Evolutionary conservation across 2,888 invertebrate genomes (phyloP), one percentile per base, ranked within the genome.

Genomic region (Parasteatoda lunata): DNA sequence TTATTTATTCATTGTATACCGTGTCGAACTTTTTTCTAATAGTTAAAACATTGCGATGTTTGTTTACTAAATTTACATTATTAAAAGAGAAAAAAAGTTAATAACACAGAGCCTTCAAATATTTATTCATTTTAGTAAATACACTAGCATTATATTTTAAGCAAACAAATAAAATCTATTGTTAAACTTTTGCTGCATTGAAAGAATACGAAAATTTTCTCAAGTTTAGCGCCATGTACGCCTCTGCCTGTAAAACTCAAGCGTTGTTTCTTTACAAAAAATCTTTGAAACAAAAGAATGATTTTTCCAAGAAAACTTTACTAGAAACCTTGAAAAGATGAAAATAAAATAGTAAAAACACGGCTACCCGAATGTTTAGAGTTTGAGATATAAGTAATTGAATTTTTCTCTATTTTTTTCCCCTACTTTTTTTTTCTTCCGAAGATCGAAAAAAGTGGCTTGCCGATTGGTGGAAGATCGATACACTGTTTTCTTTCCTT

Each of bases 311-410:
- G 72, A n/a, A 66, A 72, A 47, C 51, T 59, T 48, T 51, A 15
- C 65, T 72, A 65, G 71, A 65, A 65, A 59, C 49, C 72, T 52
- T 72, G 51, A 72, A 52, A 71, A 52, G 45, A 64, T n/a, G 69
- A 45, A 69, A 51, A 54, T 47, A n/a, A 30, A 30, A 30, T 30
- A 30, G 30, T 30, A 30, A 54, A 54, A 54, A 54, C 54, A 11
- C 54, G 69, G 54, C 54, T 45, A 69, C 68, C 77, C 59, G 64
- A 72, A 72, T 64, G 65, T 59, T 64, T 59, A 11, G 52, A 72
- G 79, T 65, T 79, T 79, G 71, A 71, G 65, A 72, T 72, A 72
- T 80, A 80, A 80, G 80, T 80, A 80, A 80, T 80, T 80, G 80
- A 80, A 80, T 80, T 80, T 64, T 59, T 80, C 52, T 72, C 66